Conservation (phyloP, 2,888 invertebrate genomes). For the Steromphala cineraria region DNA sequence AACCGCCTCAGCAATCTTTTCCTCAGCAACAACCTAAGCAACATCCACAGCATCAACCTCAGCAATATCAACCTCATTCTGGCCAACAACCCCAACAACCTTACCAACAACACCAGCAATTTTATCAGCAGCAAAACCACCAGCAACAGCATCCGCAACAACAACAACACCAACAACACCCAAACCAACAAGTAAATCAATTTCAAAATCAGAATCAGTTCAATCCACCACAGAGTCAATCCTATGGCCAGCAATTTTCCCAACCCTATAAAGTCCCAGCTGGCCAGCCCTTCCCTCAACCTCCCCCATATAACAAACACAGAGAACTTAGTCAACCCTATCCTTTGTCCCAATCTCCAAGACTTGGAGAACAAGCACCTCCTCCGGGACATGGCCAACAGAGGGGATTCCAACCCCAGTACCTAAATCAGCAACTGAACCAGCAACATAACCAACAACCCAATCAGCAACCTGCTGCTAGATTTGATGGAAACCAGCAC, state of each 20-base stretch:
- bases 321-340: conserved; percentile 7
- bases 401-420: not conserved
- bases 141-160: conserved; percentile 1
- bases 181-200: not conserved
- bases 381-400: not conserved
- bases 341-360: not conserved
- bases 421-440: too few relatives aligned
- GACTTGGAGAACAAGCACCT: not conserved
- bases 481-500: not conserved
- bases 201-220: not conserved
- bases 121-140: not conserved
- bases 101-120: not conserved
- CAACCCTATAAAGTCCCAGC: not conserved
- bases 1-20: not conserved
- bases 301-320: not conserved
- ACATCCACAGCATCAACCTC: not conserved
- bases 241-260: not conserved
- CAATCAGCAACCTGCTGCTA: not conserved
- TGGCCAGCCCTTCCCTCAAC: conserved; percentile 1
- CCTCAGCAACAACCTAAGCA: not conserved
- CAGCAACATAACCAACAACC: not conserved
- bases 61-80: not conserved
- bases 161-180: not conserved
- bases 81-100: not conserved
- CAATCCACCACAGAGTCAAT: not conserved